Evolutionary conservation across 2,113 vertebrate genomes (phyloP).

Genomic region (Malurus alboscapulatus): DNA sequence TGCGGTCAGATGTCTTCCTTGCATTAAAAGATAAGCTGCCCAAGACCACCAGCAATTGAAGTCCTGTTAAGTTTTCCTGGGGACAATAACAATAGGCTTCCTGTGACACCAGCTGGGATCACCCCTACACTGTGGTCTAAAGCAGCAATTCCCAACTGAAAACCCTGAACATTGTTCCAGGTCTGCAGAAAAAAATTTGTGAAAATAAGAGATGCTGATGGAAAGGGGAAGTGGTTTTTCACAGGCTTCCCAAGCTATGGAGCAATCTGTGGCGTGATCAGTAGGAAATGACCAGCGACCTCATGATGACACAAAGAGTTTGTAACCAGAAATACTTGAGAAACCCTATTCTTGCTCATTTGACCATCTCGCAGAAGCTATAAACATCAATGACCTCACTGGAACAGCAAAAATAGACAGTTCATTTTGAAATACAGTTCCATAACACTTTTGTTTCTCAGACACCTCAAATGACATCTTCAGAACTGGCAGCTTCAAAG

Average conservation of each 20-base stretch:
- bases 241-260: not conserved
- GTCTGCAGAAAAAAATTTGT: not conserved
- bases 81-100: not conserved
- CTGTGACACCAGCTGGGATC: not conserved
- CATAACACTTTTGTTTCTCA: not conserved
- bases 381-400: not conserved
- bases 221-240: slow-evolving; percentile 14
- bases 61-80: not conserved
- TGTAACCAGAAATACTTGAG: not conserved
- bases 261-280: not conserved
- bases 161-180: not conserved
- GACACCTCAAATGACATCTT: not conserved
- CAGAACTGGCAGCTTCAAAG: not conserved
- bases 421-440: not conserved
- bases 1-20: not conserved
- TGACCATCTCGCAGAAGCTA: not conserved
- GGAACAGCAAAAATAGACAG: not conserved
- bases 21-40: not conserved
- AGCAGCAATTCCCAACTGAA: not conserved
- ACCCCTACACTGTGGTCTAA: not conserved
- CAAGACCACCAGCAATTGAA: not conserved
- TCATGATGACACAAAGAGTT: not conserved
- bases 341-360: not conserved
- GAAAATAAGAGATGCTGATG: not conserved
- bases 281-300: not conserved